These are phyloP conservation scores for Rhinolophus sinicus DNA, from an alignment of 2,113 vertebrate species.

Conservation along the genomic window DNA sequence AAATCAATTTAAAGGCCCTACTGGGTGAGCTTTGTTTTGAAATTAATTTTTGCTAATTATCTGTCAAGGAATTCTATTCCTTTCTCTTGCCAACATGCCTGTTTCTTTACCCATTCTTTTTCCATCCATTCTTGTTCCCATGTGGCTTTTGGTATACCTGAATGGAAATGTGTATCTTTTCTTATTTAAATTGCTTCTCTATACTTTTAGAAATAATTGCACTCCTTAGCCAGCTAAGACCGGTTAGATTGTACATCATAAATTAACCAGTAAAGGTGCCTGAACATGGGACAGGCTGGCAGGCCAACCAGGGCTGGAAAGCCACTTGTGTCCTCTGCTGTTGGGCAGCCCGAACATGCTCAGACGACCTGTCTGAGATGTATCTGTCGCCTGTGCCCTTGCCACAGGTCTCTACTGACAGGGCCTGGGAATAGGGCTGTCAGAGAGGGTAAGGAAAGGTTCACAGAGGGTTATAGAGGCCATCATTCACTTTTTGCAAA, in stretches of 20 bases:
- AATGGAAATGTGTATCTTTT: constrained; percentile 38
- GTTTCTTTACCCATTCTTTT: not conserved
- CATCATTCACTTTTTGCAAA: not conserved
- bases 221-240: not conserved
- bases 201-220: constrained; percentile 50
- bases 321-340: not conserved
- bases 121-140: not conserved
- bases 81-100: not conserved
- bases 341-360: not conserved
- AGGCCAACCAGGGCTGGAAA: not conserved
- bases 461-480: not conserved
- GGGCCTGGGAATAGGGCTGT: not conserved
- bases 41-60: constrained; percentile 8
- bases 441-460: not conserved
- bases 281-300: not conserved
- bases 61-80: not conserved
- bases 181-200: constrained; percentile 23
- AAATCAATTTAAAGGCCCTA: not conserved
- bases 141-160: not conserved
- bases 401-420: not conserved
- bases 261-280: not conserved
- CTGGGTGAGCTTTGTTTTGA: not conserved
- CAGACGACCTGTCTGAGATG: not conserved
- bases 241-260: not conserved
- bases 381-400: not conserved